Conservation (phyloP, 2,797 vertebrate species). For the Platalea minor region DNA sequence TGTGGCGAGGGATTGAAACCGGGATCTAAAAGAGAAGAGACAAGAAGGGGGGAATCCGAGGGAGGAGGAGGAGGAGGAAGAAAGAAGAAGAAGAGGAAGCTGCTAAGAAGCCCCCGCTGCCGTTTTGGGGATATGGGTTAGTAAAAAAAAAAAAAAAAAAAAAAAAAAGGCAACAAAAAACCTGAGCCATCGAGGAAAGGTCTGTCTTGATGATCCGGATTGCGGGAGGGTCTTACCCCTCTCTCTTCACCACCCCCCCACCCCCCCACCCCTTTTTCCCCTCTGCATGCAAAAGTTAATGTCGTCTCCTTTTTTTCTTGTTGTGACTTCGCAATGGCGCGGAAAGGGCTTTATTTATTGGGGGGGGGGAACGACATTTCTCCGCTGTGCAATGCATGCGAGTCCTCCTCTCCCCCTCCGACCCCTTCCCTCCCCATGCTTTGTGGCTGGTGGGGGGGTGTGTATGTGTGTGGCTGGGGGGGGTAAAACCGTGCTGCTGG, state of each 20-base stretch:
- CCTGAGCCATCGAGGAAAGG: constrained; percentile 39
- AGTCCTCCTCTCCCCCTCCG: background rate
- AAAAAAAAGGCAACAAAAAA: background rate
- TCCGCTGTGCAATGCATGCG: background rate
- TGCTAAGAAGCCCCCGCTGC: background rate
- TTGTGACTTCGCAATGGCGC: constrained; percentile 13
- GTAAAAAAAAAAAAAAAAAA: background rate
- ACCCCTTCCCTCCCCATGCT: background rate
- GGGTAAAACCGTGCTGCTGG: background rate
- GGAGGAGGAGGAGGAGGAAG: background rate
- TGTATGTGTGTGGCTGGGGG: background rate
- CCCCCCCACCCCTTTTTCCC: background rate
- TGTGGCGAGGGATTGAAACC: constrained; percentile 49
- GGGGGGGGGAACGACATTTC: background rate
- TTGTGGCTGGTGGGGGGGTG: background rate
- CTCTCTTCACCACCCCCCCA: background rate
- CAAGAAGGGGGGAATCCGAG: background rate
- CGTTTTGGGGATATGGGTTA: constrained; percentile 67
- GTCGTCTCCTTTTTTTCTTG: background rate
- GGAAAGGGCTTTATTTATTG: background rate
- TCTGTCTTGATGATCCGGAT: background rate
- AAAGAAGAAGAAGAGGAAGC: background rate
- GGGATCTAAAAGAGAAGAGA: constrained; percentile 59
- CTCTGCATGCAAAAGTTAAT: constrained; percentile 69
- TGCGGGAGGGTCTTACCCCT: background rate